Evolutionary conservation across 2,797 vertebrate species (phyloP), one percentile per base, ranked within the genome.

Genomic region (Anguilla obscura): DNA sequence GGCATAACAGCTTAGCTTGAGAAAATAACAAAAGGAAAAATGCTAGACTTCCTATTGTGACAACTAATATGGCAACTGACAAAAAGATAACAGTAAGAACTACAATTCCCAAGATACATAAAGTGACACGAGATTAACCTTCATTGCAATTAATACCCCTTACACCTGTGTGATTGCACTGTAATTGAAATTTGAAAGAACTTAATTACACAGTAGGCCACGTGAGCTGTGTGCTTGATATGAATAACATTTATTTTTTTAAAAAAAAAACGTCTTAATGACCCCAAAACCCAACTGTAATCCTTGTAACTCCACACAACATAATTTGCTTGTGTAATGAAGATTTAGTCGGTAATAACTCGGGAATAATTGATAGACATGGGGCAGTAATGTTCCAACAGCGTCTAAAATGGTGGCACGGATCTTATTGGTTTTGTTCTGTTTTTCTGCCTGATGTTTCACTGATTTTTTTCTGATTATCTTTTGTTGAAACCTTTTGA

Each of bases 401-500:
- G 27, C 2, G 5, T 60, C 16, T 85, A 30, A 58, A 60, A 12
- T n/a, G 69, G 54, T 12, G 45, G 56, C n/a, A 14, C 45, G 10
- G 85, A 30, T 33, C 54, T 36, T 24, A 45, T n/a, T 71, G 45
- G 6, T 86, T 66, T 86, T 86, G 21, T 66, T 40, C 8, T 45
- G 18, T 48, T 60, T 48, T 48, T 58, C 16, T 27, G 14, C 84
- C 27, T 2, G 30, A 14, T 85, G 27, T 85, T 87, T 84, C 84
- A 10, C 85, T 86, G n/a, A 60, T 5, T 30, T 87, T 90, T 60
- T 90, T 60, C 63, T 84, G 21, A 82, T 89, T 52, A 45, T 12
- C 40, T 88, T 91, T 91, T 74, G 30, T 88, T 90, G 21, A 48
- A 83, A 52, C n/a, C 24, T 18, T 84, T 85, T 69, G 82, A 89